Conservation (phyloP, 2,113 vertebrate genomes). For the Aptenodytes forsteri region DNA sequence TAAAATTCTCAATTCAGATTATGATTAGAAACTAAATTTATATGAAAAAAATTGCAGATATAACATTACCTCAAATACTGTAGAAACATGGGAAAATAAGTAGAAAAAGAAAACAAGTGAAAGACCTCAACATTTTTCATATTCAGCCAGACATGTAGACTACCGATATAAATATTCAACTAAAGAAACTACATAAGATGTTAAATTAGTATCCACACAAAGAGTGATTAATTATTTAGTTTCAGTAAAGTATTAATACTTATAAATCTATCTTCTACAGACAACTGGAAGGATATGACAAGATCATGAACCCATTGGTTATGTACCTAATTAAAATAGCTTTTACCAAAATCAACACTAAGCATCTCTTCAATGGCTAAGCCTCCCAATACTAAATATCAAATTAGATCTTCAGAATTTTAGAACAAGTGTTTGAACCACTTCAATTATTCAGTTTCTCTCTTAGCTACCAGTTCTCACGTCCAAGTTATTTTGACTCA, state of each 20-base stretch:
- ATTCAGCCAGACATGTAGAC: not conserved
- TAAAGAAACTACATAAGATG: not conserved
- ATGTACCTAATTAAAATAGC: not conserved
- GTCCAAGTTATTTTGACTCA: not conserved
- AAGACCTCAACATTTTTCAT: not conserved
- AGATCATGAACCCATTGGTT: not conserved
- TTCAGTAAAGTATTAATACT: not conserved
- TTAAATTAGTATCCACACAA: not conserved
- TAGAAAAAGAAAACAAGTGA: not conserved
- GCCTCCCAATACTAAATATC: not conserved
- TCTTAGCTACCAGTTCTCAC: not conserved
- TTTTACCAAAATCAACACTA: not conserved
- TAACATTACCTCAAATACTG: not conserved
- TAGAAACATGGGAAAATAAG: not conserved
- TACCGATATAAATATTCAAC: not conserved
- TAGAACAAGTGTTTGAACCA: not conserved
- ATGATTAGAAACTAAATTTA: not conserved
- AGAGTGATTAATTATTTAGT: not conserved
- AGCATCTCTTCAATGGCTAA: not conserved
- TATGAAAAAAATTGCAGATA: fast-evolving
- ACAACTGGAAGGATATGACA: not conserved
- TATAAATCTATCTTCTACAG: not conserved
- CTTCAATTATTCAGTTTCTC: not conserved
- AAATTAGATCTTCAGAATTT: not conserved
- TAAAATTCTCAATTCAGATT: not conserved